Conservation (phyloP, 2,888 invertebrate genomes). For the Ditylenchus weischeri region DNA sequence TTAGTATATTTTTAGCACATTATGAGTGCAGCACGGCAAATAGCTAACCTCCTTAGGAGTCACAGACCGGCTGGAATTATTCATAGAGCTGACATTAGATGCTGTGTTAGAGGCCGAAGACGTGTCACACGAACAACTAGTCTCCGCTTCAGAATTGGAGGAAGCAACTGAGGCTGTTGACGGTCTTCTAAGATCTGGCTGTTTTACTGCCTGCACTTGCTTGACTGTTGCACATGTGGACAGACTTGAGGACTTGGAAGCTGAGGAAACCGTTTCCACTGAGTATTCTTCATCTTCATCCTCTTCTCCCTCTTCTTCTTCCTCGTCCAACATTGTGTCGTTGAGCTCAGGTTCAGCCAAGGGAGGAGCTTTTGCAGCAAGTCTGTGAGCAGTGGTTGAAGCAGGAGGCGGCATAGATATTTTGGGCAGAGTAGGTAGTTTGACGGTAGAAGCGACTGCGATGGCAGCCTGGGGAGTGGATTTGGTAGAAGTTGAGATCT, state of each 20-base stretch:
- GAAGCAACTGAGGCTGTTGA: constrained; percentile 19
- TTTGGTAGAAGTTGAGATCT: constrained; percentile 5
- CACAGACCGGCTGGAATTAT: constrained; percentile 37
- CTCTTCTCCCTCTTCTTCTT: constrained; percentile 1
- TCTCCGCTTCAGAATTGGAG: background rate
- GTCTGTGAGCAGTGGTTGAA: constrained; percentile 6
- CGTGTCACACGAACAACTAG: background rate
- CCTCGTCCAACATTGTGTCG: background rate
- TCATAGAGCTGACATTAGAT: constrained; percentile 35
- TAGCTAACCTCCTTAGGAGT: constrained; percentile 36
- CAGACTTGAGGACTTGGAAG: constrained; percentile 2
- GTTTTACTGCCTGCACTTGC: too few relatives aligned
- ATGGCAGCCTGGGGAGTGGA: background rate
- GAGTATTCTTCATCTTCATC: constrained; percentile 6
- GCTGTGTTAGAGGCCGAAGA: constrained; percentile 19
- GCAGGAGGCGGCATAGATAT: background rate
- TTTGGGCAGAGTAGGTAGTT: background rate
- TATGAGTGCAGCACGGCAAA: background rate
- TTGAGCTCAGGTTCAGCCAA: background rate
- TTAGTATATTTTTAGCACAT: too few relatives aligned
- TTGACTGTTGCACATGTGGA: background rate
- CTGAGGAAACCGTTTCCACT: background rate
- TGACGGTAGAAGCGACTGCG: background rate
- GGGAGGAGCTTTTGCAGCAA: background rate
- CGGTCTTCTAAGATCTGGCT: constrained; percentile 1